These are phyloP conservation scores for Vulpes vulpes DNA, from an alignment of 2,113 vertebrate species.

Conservation along the genomic window DNA sequence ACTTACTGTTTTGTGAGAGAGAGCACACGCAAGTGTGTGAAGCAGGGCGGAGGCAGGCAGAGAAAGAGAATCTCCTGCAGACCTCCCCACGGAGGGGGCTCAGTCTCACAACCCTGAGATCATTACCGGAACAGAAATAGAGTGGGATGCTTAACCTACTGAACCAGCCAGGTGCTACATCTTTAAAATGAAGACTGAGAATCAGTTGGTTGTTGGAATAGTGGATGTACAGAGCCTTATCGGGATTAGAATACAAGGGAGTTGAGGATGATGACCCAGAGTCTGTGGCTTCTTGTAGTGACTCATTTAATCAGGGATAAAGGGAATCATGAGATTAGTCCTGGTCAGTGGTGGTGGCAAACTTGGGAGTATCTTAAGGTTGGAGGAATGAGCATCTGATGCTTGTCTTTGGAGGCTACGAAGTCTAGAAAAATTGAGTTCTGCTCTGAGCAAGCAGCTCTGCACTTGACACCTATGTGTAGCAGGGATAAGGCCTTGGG, in stretches of 20 bases:
- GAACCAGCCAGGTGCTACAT: background rate
- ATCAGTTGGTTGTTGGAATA: background rate
- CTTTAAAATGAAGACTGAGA: background rate
- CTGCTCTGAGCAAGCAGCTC: background rate
- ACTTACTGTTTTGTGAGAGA: too few relatives aligned
- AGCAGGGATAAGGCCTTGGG: background rate
- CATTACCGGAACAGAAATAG: background rate
- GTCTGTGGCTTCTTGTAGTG: slow-evolving; percentile 4
- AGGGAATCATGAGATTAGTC: background rate
- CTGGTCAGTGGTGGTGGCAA: background rate
- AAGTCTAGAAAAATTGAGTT: background rate
- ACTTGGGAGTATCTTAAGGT: background rate
- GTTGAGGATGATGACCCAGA: background rate
- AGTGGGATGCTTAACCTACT: background rate
- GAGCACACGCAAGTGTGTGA: background rate
- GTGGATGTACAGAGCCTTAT: background rate
- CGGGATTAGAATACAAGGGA: background rate
- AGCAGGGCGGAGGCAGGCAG: background rate
- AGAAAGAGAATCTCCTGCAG: background rate
- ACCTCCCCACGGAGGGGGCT: background rate
- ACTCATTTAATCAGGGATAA: slow-evolving; percentile 31
- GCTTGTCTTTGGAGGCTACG: background rate
- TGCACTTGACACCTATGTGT: background rate
- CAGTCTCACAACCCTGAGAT: background rate
- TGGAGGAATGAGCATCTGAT: background rate